phyloP scores from a whole-genome alignment of 2,888 invertebrate genomes.

The Allygus modestus region DNA sequence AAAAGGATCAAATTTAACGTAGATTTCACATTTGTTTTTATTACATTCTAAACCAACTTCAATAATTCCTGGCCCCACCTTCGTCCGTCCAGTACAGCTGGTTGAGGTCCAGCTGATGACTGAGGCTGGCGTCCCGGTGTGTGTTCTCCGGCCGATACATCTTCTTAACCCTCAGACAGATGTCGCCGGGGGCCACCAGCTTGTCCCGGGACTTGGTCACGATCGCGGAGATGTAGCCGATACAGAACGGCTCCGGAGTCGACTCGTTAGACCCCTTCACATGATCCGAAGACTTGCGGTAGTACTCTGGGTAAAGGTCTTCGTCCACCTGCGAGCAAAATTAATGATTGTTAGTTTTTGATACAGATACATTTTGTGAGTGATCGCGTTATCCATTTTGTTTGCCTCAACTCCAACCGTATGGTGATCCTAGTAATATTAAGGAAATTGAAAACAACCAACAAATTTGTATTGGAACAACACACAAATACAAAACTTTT shows the following conservation, averaged over 20 bases:
- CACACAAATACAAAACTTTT: no score
- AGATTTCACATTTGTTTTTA: no score
- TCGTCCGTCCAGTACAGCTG: constrained; percentile 88
- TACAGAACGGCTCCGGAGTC: constrained; percentile 86
- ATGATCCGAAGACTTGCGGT: constrained; percentile 83
- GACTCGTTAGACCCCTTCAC: constrained; percentile 85
- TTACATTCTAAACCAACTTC: no score
- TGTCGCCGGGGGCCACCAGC: constrained; percentile 78
- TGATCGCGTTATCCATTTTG: no score
- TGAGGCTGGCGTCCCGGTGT: constrained; percentile 77
- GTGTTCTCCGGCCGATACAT: constrained; percentile 89
- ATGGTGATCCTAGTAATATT: no score
- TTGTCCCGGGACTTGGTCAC: constrained; percentile 77
- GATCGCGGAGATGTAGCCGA: constrained; percentile 84
- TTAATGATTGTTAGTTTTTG: constrained; percentile 22
- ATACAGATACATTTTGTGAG: no score
- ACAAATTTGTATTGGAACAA: no score
- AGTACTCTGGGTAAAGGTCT: constrained; percentile 87
- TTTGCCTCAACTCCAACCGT: no score
- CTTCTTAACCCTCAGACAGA: constrained; percentile 82
- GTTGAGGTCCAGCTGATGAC: constrained; percentile 83
- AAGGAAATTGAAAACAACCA: no score
- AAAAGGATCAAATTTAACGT: no score
- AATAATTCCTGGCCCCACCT: no score
- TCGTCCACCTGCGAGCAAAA: constrained; percentile 80